phyloP scores from a whole-genome alignment of 2,113 vertebrate species.

The Stomatorhinus ivindoensis region DNA sequence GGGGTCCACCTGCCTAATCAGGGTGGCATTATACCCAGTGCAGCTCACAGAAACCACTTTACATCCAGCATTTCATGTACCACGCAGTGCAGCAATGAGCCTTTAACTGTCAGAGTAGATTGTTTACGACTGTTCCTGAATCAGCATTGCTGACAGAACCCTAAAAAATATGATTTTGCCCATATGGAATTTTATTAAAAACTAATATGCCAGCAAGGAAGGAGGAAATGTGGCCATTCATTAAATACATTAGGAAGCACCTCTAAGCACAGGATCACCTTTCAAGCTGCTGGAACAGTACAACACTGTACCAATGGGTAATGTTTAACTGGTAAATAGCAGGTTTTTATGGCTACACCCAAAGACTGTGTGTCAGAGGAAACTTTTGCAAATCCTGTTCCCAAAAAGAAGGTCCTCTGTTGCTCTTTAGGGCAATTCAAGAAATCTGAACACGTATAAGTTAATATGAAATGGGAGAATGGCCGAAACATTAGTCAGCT shows the following conservation, averaged over 20 bases:
- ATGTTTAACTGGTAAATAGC: neutral
- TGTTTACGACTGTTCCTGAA: neutral
- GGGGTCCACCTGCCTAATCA: conserved; percentile 7
- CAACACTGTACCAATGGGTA: neutral
- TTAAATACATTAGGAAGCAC: neutral
- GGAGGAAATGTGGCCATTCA: neutral
- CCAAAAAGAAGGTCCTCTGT: neutral
- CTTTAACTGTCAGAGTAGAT: neutral
- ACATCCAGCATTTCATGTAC: neutral
- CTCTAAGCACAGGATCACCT: neutral
- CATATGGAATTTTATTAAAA: neutral
- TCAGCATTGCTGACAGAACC: neutral
- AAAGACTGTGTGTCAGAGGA: neutral
- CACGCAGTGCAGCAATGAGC: neutral
- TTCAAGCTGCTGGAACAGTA: neutral
- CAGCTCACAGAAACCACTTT: neutral
- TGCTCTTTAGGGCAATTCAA: neutral
- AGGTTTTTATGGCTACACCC: neutral
- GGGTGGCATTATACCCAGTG: neutral
- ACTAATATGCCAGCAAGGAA: neutral
- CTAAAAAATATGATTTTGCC: neutral
- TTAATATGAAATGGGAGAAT: neutral
- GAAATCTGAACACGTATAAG: neutral
- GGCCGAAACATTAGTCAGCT: neutral
- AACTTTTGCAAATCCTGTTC: neutral